Conservation (phyloP, 2,797 vertebrate species). For the Arctocebus calabarensis region DNA sequence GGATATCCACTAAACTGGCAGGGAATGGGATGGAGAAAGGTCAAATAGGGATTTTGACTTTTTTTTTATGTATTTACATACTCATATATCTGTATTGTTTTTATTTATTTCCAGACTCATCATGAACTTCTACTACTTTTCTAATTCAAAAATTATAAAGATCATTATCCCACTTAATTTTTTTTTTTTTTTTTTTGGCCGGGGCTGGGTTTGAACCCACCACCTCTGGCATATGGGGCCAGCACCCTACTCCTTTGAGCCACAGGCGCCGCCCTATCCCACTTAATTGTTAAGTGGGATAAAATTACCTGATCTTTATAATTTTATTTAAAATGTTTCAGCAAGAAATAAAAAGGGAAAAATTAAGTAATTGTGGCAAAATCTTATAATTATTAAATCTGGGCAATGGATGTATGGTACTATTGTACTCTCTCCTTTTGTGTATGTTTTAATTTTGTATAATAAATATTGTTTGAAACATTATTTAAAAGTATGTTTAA, state of each 20-base stretch:
- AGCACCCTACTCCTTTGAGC: too few species aligned
- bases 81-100: neutral
- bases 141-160: neutral
- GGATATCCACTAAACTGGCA: neutral
- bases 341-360: neutral
- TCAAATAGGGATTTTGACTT: neutral
- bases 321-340: constrained; percentile 7
- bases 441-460: neutral
- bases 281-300: neutral
- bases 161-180: too few species aligned
- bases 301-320: neutral
- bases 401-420: neutral
- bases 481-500: neutral
- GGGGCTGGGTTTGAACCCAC: too few species aligned
- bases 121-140: neutral
- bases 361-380: constrained; percentile 20
- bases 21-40: neutral
- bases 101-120: neutral
- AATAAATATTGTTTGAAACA: neutral
- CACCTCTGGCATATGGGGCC: too few species aligned
- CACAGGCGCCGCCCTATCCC: too few species aligned
- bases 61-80: neutral
- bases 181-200: too few species aligned
- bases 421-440: neutral
- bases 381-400: neutral